Evolutionary conservation across 2,113 vertebrate species (phyloP).

Genomic region (Varanus salvator): DNA sequence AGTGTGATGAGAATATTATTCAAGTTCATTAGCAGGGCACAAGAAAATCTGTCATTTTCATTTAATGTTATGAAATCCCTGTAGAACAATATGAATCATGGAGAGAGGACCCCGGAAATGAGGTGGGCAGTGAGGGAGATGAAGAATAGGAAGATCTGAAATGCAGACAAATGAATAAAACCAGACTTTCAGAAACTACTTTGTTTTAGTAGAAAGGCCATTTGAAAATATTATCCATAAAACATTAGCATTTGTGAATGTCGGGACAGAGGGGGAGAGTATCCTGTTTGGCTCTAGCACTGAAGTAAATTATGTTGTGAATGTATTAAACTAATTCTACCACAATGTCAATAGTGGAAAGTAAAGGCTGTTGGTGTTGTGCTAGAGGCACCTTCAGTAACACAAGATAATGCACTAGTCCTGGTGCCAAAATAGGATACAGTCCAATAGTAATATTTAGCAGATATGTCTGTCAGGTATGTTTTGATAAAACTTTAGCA

Average conservation of each 20-base stretch:
- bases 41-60: neutral
- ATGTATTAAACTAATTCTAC: too few relatives aligned
- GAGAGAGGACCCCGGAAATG: neutral
- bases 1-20: rapidly evolving
- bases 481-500: neutral
- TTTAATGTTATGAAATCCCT: rapidly evolving
- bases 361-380: too few relatives aligned
- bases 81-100: neutral
- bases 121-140: neutral
- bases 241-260: neutral
- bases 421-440: too few relatives aligned
- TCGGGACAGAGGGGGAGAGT: neutral
- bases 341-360: too few relatives aligned
- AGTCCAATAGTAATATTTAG: neutral
- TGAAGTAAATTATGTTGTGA: too few relatives aligned
- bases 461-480: neutral
- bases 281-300: too few relatives aligned
- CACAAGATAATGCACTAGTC: too few relatives aligned
- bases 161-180: neutral
- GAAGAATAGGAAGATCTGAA: neutral
- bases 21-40: neutral
- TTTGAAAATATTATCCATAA: neutral
- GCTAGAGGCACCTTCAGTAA: too few relatives aligned
- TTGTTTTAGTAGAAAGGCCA: neutral
- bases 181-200: neutral